phyloP scores from a whole-genome alignment of 2,113 vertebrate species.

The Apteryx owenii region DNA sequence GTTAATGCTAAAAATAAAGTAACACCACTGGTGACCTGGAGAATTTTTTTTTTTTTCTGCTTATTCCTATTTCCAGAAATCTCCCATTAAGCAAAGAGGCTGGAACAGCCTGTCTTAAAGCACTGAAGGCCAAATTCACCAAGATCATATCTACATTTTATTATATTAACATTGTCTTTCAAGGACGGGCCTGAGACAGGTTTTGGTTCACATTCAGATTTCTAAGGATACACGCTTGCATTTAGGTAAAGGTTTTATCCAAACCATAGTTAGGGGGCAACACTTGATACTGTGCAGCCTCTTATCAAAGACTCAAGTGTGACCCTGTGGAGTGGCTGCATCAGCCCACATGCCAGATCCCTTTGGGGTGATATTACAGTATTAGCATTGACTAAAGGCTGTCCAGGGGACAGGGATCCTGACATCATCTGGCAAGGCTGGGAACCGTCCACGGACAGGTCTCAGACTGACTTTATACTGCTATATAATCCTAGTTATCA shows the following conservation, averaged over 20 bases:
- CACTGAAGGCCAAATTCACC: not conserved
- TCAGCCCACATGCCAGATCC: not conserved
- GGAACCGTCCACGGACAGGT: not conserved
- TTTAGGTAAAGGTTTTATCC: not conserved
- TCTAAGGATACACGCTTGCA: fast-evolving
- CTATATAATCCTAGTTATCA: not conserved
- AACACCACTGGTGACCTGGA: not conserved
- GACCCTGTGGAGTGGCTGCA: not conserved
- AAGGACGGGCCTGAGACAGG: not conserved
- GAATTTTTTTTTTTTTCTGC: not conserved
- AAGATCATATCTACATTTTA: not conserved
- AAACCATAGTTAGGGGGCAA: not conserved
- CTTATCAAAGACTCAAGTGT: not conserved
- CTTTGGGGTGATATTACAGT: not conserved
- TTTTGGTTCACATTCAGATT: not conserved
- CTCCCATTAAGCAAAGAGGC: not conserved
- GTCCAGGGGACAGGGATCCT: fast-evolving
- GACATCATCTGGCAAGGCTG: not conserved
- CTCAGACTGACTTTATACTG: not conserved
- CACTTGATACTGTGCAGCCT: not conserved
- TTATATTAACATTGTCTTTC: not conserved
- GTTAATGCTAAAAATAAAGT: not conserved
- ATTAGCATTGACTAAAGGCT: not conserved
- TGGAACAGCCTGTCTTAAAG: not conserved
- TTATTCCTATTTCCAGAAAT: not conserved